phyloP scores from a whole-genome alignment of 2,113 vertebrate genomes.

The Urocitellus parryii region DNA sequence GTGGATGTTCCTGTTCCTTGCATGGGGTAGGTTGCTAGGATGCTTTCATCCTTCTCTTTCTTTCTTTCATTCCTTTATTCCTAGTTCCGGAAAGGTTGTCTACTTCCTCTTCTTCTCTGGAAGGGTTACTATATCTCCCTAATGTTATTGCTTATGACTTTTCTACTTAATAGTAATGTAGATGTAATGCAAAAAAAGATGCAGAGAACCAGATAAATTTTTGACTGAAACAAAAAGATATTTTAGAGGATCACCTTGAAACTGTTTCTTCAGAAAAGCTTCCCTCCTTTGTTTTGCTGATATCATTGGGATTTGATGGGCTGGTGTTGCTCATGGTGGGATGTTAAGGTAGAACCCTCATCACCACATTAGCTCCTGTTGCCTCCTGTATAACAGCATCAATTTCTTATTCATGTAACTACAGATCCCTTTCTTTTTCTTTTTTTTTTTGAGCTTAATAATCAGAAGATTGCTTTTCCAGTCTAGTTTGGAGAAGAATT shows the following conservation, averaged over 20 bases:
- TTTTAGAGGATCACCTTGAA: background rate
- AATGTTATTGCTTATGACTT: background rate
- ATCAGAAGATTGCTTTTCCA: constrained; percentile 26
- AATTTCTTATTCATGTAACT: background rate
- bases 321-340: background rate
- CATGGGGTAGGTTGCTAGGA: no score
- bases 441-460: background rate
- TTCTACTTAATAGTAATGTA: background rate
- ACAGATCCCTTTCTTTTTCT: background rate
- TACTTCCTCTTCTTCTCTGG: background rate
- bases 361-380: background rate
- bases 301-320: background rate
- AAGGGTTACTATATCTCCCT: background rate
- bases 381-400: background rate
- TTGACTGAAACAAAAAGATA: constrained; percentile 1
- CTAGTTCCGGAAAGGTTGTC: background rate
- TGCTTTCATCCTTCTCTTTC: background rate
- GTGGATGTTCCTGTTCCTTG: background rate
- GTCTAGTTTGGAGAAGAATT: constrained; percentile 39
- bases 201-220: background rate
- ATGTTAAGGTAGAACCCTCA: background rate
- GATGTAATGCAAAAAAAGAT: constrained; percentile 8
- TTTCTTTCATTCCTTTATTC: background rate
- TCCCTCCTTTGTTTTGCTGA: background rate
- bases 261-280: background rate